Evolutionary conservation across 2,797 vertebrate species (phyloP).

Genomic region (Lutjanus campechanus): DNA sequence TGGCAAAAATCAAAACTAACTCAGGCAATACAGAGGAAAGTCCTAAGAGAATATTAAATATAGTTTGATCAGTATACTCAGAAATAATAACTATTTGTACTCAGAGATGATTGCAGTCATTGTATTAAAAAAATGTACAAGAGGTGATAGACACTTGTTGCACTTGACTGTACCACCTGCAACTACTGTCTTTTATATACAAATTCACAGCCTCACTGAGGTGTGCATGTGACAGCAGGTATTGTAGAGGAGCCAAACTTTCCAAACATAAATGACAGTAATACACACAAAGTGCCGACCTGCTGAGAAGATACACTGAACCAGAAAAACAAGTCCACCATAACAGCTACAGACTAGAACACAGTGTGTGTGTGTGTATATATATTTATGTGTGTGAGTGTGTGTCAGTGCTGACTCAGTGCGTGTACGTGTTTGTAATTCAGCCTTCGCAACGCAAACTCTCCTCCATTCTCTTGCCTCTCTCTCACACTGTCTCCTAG

Average conservation of each 20-base stretch:
- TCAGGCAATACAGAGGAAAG: constrained; percentile 13
- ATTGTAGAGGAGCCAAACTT: constrained; percentile 29
- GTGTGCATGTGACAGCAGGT: constrained; percentile 42
- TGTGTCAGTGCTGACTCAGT: constrained; percentile 86
- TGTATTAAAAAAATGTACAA: background rate
- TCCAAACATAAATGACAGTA: constrained; percentile 60
- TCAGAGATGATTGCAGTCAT: background rate
- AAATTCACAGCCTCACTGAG: constrained; percentile 1
- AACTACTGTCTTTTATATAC: background rate
- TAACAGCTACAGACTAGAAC: constrained; percentile 78
- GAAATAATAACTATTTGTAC: constrained; percentile 10
- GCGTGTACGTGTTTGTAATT: constrained; percentile 87
- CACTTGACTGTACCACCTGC: too few relatives aligned
- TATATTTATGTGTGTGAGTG: constrained; percentile 65
- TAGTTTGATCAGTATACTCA: background rate
- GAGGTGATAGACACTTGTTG: too few relatives aligned
- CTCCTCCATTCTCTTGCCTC: constrained; percentile 77
- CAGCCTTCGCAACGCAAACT: constrained; percentile 87
- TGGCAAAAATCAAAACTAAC: constrained; percentile 49
- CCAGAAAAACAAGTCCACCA: constrained; percentile 85
- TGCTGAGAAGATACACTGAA: constrained; percentile 71
- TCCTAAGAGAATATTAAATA: background rate
- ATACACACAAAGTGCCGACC: constrained; percentile 52
- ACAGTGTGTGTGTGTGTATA: constrained; percentile 35
- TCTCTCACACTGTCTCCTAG: constrained; percentile 85